A percentile compares a stretch with the other conserved stretches of the same genome.
These are phyloP conservation scores for Pantherophis alleghaniensis DNA, from an alignment of 2,797 vertebrate genomes.

Conservation along the genomic window DNA sequence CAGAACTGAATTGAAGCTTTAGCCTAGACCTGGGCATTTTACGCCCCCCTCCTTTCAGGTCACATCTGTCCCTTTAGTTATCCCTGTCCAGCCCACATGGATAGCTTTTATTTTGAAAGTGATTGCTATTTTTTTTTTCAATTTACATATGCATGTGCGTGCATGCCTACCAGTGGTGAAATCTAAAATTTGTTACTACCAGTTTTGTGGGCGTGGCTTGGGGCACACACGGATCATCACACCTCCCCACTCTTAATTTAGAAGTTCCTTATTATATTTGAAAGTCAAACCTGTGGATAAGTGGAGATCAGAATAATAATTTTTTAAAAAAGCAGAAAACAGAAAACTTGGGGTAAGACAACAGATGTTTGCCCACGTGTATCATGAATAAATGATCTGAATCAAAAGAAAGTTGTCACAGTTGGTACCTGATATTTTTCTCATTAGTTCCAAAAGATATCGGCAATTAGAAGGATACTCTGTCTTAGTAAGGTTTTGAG, in stretches of 20 bases:
- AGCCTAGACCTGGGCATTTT: too few species aligned
- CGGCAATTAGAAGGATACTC: neutral
- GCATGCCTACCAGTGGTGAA: too few species aligned
- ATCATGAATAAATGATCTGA: conserved; percentile 31
- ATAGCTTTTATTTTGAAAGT: too few species aligned
- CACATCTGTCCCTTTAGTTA: too few species aligned
- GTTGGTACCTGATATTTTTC: conserved; percentile 21
- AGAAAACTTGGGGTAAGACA: neutral
- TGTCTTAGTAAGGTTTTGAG: accelerated
- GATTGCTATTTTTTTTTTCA: too few species aligned
- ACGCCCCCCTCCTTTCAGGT: too few species aligned
- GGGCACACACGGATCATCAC: too few species aligned
- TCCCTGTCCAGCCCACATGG: too few species aligned
- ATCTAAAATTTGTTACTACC: too few species aligned
- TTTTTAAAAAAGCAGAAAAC: neutral
- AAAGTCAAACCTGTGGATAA: neutral
- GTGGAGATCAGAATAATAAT: neutral
- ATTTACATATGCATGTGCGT: too few species aligned
- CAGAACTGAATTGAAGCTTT: too few species aligned
- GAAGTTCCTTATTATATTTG: neutral
- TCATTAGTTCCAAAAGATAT: conserved; percentile 5
- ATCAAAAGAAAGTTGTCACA: conserved; percentile 32
- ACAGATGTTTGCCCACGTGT: neutral
- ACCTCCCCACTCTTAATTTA: neutral
- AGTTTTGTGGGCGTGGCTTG: too few species aligned